Base-by-base conservation (phyloP, 2,888 invertebrate species). In the Drosophila peninsularis region DNA sequence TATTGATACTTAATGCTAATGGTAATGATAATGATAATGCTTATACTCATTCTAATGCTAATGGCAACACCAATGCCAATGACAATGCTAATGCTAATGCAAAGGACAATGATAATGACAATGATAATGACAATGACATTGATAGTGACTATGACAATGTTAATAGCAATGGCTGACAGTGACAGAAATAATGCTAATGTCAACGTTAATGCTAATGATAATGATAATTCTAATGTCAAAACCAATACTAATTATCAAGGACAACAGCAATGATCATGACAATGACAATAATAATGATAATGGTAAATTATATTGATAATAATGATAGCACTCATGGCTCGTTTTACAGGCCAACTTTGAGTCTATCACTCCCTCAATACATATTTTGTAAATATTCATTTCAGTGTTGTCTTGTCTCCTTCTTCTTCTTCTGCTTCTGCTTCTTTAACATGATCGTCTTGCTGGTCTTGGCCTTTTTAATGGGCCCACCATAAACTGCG, bases 401-500 rank as follows among this genome's bases (percentile, higher is more conserved):
- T 42, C 49, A 36, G 32, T 41, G 5, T 42, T 55, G 44, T 54
- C 24, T 53, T 44, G 17, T 17, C 14, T 49, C 24, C 32, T 44
- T 42, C 36, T 37, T 3, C 24, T 3, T 49, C n/a, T 37, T 32
- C 32, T 56, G 50, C 9, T 34, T 27, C 37, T 24, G 34, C 49
- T 21, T 27, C 10, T 30, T 32, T 7, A 47, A 27, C 34, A 24
- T 34, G 42, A 44, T 44, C 34, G 56, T 17, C 19, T 54, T 9
- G 32, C 19, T 52, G 49, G 19, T 65, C 34, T 58, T 68, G 68
- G 66, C 54, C 63, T 68, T 71, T 72, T 80, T 75, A 64, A 81
- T 74, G 77, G 66, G 49, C 49, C 52, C 52, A 66, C 53, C 78
- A 68, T 54, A 63, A 78, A 75, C 69, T 66, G 65, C 68, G 76